Evolutionary conservation across 2,113 vertebrate species (phyloP).

Genomic region (Rafetus swinhoei): DNA sequence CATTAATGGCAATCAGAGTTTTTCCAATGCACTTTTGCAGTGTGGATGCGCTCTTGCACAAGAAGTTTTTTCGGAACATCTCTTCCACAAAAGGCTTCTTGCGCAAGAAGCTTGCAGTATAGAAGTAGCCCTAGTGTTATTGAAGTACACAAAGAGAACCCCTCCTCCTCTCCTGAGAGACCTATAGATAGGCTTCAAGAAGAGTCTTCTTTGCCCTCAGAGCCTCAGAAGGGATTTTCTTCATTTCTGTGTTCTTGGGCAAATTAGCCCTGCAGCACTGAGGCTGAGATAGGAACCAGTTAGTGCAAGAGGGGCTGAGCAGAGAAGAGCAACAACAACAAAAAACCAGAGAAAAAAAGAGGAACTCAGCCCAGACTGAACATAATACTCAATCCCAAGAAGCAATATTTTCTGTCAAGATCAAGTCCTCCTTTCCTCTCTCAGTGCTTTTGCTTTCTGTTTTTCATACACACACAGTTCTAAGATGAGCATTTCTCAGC

Average conservation of each 20-base stretch:
- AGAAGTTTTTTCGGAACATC: too few species aligned
- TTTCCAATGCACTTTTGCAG: too few species aligned
- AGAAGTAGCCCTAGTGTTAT: not conserved
- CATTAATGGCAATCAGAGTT: too few species aligned
- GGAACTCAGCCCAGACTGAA: not conserved
- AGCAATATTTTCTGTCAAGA: not conserved
- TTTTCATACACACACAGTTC: not conserved
- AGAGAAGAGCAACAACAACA: not conserved
- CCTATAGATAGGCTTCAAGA: not conserved
- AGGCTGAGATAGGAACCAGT: not conserved
- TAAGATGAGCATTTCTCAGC: not conserved
- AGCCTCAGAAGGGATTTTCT: not conserved
- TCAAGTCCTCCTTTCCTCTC: not conserved
- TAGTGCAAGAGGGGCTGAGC: not conserved
- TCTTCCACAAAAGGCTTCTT: too few species aligned
- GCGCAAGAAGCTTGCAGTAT: too few species aligned
- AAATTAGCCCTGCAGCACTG: not conserved
- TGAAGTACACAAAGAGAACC: not conserved
- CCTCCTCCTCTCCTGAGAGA: not conserved
- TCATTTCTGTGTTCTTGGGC: not conserved
- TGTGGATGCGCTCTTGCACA: too few species aligned
- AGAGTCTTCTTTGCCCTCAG: not conserved
- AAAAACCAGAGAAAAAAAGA: not conserved
- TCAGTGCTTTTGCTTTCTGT: not conserved
- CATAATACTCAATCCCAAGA: not conserved